phyloP scores from a whole-genome alignment of 2,888 invertebrate species.

The Agrenia bidenticulata region DNA sequence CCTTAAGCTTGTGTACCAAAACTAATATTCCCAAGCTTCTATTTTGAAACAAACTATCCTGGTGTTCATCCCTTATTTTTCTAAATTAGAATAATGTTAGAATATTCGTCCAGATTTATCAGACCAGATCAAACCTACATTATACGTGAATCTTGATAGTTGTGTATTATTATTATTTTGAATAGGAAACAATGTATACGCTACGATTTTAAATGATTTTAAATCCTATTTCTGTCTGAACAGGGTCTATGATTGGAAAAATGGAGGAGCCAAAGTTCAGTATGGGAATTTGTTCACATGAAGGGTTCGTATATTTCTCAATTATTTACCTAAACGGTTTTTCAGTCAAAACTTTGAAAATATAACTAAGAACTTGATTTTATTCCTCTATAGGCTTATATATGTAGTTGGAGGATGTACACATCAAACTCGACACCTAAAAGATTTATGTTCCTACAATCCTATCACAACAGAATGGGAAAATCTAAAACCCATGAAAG shows the following conservation, averaged over 20 bases:
- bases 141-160: no score
- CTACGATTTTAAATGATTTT: not conserved
- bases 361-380: not conserved
- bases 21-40: no score
- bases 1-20: no score
- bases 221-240: not conserved
- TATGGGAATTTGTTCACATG: constrained; percentile 78
- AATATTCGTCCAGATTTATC: no score
- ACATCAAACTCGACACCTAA: constrained; percentile 73
- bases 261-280: constrained; percentile 84
- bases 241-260: constrained; percentile 70
- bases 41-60: not conserved
- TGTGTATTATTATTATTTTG: no score
- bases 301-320: constrained; percentile 42
- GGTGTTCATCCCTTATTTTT: no score
- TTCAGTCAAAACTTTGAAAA: constrained; percentile 11
- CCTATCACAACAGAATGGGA: constrained; percentile 80
- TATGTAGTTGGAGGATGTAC: constrained; percentile 91
- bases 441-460: constrained; percentile 76
- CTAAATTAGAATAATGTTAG: no score
- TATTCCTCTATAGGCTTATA: constrained; percentile 66
- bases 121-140: no score
- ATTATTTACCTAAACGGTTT: not conserved
- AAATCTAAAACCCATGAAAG: constrained; percentile 73
- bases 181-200: no score